Conservation (phyloP, 2,113 vertebrate genomes). For the Suncus etruscus region DNA sequence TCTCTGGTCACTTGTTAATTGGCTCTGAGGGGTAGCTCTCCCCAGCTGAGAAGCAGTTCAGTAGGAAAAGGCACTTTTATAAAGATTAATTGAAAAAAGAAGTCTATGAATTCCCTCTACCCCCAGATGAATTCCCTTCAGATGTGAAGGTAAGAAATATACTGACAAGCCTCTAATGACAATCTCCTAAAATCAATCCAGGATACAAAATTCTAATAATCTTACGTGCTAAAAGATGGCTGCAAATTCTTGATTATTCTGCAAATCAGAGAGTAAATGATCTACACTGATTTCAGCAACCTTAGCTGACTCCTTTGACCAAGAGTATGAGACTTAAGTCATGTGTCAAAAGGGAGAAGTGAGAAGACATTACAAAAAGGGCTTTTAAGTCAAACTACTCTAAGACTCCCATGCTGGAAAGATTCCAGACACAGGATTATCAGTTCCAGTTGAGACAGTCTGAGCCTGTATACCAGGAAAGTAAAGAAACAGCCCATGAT, state of each 20-base stretch:
- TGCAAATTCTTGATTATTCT: slow-evolving; percentile 30
- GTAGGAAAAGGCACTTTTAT: not conserved
- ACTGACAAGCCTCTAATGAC: not conserved
- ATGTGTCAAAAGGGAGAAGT: not conserved
- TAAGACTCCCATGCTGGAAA: not conserved
- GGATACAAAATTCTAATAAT: slow-evolving; percentile 47
- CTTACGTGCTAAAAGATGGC: not conserved
- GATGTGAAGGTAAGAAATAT: not conserved
- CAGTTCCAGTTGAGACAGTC: not conserved
- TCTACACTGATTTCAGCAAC: not conserved
- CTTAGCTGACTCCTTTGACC: not conserved
- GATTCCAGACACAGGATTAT: not conserved
- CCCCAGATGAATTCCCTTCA: not conserved
- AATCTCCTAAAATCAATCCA: slow-evolving; percentile 24
- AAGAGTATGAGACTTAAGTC: not conserved
- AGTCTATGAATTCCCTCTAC: not conserved
- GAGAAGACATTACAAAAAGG: not conserved
- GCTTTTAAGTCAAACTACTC: not conserved
- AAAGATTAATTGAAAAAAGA: not conserved
- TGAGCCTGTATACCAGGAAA: not conserved
- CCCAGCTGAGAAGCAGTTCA: not conserved
- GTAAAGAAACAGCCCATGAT: not conserved
- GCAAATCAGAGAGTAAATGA: not conserved
- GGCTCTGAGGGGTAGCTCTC: not conserved
- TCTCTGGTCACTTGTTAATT: not conserved